Percentiles rank a stretch among this genome's conserved stretches.
Evolutionary conservation across 1,140 invertebrate genomes (phyloP).

Genomic region (Hestina assimilis): DNA sequence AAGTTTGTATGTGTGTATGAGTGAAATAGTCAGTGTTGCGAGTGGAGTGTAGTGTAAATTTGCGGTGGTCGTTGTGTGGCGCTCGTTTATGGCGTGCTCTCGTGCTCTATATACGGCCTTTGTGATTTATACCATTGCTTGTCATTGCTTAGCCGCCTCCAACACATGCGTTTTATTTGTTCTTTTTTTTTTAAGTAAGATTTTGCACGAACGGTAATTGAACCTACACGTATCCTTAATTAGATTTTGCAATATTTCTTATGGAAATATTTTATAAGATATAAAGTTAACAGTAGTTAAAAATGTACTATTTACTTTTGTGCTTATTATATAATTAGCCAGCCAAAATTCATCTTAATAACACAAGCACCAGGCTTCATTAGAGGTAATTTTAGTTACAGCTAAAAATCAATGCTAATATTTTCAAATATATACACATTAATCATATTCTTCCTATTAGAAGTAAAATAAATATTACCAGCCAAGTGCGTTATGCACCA

Average conservation of each 20-base stretch:
- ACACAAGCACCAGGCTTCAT: too few species aligned
- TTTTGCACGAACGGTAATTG: background rate
- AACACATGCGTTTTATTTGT: background rate
- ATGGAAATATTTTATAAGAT: background rate
- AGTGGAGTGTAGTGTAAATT: constrained; percentile 71
- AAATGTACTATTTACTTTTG: too few species aligned
- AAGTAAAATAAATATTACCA: too few species aligned
- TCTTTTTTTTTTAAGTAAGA: background rate
- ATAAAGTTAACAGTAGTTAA: background rate
- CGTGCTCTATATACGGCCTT: constrained; percentile 44
- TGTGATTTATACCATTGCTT: constrained; percentile 50
- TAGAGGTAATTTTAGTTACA: too few species aligned
- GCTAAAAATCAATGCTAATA: too few species aligned
- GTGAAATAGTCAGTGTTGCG: constrained; percentile 66
- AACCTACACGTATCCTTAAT: background rate
- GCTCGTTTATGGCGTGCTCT: constrained; percentile 45
- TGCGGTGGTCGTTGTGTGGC: constrained; percentile 60
- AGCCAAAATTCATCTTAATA: too few species aligned
- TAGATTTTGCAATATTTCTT: background rate
- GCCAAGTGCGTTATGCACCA: too few species aligned
- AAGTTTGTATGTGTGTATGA: constrained; percentile 42
- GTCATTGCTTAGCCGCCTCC: constrained; percentile 10
- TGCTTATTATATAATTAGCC: too few species aligned
- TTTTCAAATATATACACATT: too few species aligned
- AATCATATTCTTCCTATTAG: too few species aligned